A percentile compares a stretch with the other conserved stretches of the same genome.
phyloP scores from a whole-genome alignment of 2,113 vertebrate species.

The Scomber scombrus region DNA sequence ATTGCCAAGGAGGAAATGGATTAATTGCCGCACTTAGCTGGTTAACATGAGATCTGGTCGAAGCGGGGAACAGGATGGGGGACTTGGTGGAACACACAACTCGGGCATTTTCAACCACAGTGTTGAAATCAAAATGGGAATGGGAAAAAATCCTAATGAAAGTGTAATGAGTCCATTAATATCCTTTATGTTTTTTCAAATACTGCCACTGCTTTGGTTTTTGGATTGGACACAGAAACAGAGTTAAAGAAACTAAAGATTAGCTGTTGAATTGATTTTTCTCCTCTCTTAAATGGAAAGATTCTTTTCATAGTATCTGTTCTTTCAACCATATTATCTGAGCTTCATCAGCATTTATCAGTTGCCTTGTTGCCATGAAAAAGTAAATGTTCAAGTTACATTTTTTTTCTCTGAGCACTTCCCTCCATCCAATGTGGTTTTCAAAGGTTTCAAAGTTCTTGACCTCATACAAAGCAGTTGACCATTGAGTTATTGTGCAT shows the following conservation, averaged over 20 bases:
- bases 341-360: not conserved
- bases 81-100: not conserved
- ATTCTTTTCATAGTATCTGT: not conserved
- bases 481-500: not conserved
- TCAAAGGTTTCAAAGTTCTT: not conserved
- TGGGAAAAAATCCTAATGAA: slow-evolving; percentile 32
- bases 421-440: not conserved
- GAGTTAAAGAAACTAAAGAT: not conserved
- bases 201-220: not conserved
- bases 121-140: slow-evolving; percentile 52
- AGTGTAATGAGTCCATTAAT: slow-evolving; percentile 51
- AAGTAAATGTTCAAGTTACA: not conserved
- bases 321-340: not conserved
- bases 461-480: not conserved
- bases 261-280: slow-evolving; percentile 7
- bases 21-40: slow-evolving; percentile 65
- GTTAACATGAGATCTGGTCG: slow-evolving; percentile 18
- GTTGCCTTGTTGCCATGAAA: not conserved
- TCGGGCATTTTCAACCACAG: slow-evolving; percentile 33
- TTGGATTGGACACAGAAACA: not conserved
- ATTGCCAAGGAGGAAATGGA: slow-evolving; percentile 65
- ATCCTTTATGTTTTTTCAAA: slow-evolving; percentile 27
- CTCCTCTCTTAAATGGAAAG: not conserved
- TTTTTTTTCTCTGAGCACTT: too few relatives aligned
- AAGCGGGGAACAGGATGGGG: not conserved